Evolutionary conservation across 2,888 invertebrate species (phyloP).

Genomic region (Pocota personata): DNA sequence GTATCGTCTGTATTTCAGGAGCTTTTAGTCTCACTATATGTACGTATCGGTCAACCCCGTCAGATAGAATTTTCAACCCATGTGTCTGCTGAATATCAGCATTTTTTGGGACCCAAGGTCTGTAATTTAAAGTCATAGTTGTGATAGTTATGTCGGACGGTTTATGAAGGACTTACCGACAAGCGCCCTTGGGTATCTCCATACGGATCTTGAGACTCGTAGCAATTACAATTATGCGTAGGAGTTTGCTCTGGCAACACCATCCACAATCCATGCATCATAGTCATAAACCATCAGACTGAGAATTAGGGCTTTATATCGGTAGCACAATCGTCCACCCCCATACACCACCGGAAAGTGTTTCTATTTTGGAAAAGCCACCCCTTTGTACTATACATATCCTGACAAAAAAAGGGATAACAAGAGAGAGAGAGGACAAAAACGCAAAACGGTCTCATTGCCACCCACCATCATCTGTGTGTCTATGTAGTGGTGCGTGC

Average conservation of each 20-base stretch:
- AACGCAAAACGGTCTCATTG: slow-evolving; percentile 64
- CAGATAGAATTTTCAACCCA: no score
- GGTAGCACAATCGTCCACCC: slow-evolving; percentile 29
- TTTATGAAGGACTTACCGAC: no score
- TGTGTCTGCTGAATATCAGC: no score
- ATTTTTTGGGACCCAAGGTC: no score
- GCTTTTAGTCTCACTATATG: no score
- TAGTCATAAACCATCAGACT: slow-evolving; percentile 53
- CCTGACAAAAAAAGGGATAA: slow-evolving; percentile 46
- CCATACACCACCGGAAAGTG: not conserved
- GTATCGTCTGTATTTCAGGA: no score
- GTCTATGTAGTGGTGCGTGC: slow-evolving; percentile 19
- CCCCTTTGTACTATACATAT: slow-evolving; percentile 3
- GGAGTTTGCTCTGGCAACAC: slow-evolving; percentile 42
- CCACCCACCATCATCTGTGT: slow-evolving; percentile 47
- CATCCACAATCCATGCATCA: slow-evolving; percentile 1
- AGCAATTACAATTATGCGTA: no score
- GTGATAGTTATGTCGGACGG: no score
- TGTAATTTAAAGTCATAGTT: no score
- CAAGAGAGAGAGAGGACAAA: slow-evolving; percentile 32
- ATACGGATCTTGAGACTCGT: no score
- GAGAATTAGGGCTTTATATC: slow-evolving; percentile 17
- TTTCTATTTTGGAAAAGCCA: slow-evolving; percentile 1
- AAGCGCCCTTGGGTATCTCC: no score
- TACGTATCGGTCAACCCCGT: no score